phyloP scores from a whole-genome alignment of 2,113 vertebrate species.

The Entosphenus tridentatus region DNA sequence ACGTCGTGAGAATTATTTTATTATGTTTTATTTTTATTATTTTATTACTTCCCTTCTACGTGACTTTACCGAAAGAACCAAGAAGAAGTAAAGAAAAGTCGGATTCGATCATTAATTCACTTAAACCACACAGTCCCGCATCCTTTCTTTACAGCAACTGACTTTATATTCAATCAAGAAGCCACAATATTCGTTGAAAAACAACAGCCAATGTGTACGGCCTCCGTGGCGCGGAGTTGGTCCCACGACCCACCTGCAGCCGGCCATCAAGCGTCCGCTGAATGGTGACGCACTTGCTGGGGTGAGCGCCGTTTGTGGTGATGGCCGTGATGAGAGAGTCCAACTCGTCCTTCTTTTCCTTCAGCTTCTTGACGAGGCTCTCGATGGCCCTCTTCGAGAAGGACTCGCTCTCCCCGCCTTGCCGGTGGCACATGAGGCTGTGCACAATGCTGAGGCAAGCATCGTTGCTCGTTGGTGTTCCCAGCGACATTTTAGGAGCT shows the following conservation, averaged over 20 bases:
- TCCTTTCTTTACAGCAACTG: too few relatives aligned
- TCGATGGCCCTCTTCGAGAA: conserved; percentile 44
- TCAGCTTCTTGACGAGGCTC: conserved; percentile 29
- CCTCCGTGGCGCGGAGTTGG: too few relatives aligned
- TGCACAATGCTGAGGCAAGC: conserved; percentile 46
- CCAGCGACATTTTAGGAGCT: conserved; percentile 18
- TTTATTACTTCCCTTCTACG: too few relatives aligned
- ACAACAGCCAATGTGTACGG: too few relatives aligned
- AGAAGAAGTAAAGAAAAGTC: too few relatives aligned
- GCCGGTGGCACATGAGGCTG: conserved; percentile 49
- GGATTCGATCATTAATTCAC: too few relatives aligned
- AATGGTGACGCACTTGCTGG: conserved; percentile 46
- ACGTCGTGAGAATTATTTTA: too few relatives aligned
- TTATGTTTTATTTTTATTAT: too few relatives aligned
- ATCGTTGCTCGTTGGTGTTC: conserved; percentile 31
- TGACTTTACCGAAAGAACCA: too few relatives aligned
- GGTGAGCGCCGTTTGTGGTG: conserved; percentile 41
- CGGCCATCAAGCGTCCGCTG: conserved; percentile 41
- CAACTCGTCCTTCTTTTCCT: conserved; percentile 44
- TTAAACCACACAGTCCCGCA: too few relatives aligned
- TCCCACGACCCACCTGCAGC: conserved; percentile 25
- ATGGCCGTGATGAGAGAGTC: conserved; percentile 40
- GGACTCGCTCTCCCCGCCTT: conserved; percentile 39
- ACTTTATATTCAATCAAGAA: too few relatives aligned
- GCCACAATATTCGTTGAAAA: too few relatives aligned